Evolutionary conservation across 1,140 invertebrate genomes (phyloP).

Genomic region (Hycleus phaleratus): DNA sequence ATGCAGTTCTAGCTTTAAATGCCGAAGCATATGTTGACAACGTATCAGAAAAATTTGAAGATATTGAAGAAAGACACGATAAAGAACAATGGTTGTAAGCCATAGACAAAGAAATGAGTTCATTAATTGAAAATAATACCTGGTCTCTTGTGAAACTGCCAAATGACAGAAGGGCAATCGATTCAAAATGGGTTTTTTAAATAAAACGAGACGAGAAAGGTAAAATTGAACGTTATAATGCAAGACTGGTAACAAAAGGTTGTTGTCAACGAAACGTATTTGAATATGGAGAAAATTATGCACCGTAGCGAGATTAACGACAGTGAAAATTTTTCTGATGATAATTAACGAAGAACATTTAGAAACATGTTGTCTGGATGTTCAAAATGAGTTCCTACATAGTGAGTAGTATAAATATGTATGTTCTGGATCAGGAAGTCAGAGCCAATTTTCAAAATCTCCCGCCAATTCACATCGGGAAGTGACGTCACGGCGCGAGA

Average conservation of each 20-base stretch:
- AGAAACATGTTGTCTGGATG: too few relatives aligned
- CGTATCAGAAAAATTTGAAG: not conserved
- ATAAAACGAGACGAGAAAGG: conserved; percentile 28
- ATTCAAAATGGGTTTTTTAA: conserved; percentile 33
- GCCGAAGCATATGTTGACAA: conserved; percentile 2
- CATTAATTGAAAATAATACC: conserved; percentile 32
- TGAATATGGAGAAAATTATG: conserved; percentile 37
- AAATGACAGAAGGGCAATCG: conserved; percentile 19
- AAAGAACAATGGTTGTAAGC: conserved; percentile 32
- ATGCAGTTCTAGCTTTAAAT: not conserved
- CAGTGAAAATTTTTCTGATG: too few relatives aligned
- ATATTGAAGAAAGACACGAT: conserved; percentile 1
- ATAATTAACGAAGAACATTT: too few relatives aligned
- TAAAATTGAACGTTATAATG: conserved; percentile 35
- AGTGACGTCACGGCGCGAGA: too few relatives aligned
- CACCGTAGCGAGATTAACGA: conserved; percentile 31
- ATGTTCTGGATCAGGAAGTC: too few relatives aligned
- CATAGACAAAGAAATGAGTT: conserved; percentile 32
- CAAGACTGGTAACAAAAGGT: conserved; percentile 39
- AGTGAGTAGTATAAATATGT: too few relatives aligned
- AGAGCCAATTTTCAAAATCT: too few relatives aligned
- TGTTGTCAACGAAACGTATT: conserved; percentile 33
- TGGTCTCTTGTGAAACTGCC: conserved; percentile 29
- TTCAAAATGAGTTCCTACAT: too few relatives aligned
- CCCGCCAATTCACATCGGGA: too few relatives aligned